Evolutionary conservation across 2,797 vertebrate genomes (phyloP), one percentile per base, ranked within the genome.

Genomic region (Arrhamphus sclerolepis): DNA sequence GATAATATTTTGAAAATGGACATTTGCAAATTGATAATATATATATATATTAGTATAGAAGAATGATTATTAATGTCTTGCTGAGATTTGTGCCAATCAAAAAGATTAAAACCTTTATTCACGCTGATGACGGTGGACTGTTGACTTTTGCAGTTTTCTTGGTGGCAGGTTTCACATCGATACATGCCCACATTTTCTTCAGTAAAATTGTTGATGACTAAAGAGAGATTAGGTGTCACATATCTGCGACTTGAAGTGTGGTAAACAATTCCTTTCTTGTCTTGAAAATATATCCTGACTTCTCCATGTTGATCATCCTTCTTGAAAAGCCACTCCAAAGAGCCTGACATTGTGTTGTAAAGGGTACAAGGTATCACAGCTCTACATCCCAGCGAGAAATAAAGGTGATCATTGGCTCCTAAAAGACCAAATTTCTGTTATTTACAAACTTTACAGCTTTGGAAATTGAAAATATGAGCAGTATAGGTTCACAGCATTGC

Each of bases 111-210:
- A 91, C 89, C 86, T 82, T 73, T 72, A 5, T 52, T 49, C 16
- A 87, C 43, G 6, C 16, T 55, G 56, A 74, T 11, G 46, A 53
- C 24, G 24, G 14, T 31, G 3, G 0, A 0, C 18, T 0, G 4
- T 28, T 51, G 2, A 1, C 0, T 1, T 13, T 0, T 0, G 29
- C 75, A 81, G 0, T 0, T 1, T 2, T n/a, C 0, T 24, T 57
- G 0, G 29, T 11, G 0, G 57, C 81, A 79, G 0, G 9, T 13
- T 66, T 78, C 19, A 77, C 89, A 90, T 46, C 56, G 64, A 72
- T 90, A 91, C 6, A 38, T 26, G 18, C 90, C 89, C 59, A 80
- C 40, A 56, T 85, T 9, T 0, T 62, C 9, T 16, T 82, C 63
- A 31, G 22, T 72, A 11, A 90, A 70, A 47, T 0, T 0, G 5